Base-by-base conservation (phyloP, 2,113 vertebrate genomes). In the Varanus salvator region DNA sequence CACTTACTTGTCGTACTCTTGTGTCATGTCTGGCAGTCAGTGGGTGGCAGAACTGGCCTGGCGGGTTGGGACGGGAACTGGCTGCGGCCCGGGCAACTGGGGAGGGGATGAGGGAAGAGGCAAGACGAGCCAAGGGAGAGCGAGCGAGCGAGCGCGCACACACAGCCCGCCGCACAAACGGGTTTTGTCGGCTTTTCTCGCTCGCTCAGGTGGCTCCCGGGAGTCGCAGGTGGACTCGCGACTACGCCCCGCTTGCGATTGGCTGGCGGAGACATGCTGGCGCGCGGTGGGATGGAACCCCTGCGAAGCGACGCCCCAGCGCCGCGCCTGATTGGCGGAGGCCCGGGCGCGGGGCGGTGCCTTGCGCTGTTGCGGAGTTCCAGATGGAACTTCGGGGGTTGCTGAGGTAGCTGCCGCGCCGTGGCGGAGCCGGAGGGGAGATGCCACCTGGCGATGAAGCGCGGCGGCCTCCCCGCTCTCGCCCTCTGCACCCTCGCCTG, bases 1-100 rank as follows among this genome's bases (percentile, higher is more conserved):
- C 97, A 97, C 99, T 98, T 98, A 99, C 99, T 98, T 99, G 98
- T 99, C 98, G 98, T 98, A 98, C 95, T 99, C 99, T 97, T 99
- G 98, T 98, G 98, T 98, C 99, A 99, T 99, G 97, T 98, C 96
- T 95, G 90, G 95, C 93, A 86, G 68, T 44, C 94, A 80, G 94
- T 93, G 94, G 95, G 96, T 97, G 98, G 98, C 98, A 97, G 97
- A 98, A 99, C 99, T 98, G 98, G 99, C 99, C 98, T 97, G 97
- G 98, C 98, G 97, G 98, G 99, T 99, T 98, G 96, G 98, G 98
- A 98, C 98, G 98, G 98, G 98, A 97, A 97, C 98, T 97, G 97
- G 97, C 97, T 97, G 98, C 97, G 97, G 97, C 97, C 97, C 98
- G 97, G 91, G 93, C 90, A 44, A 27, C 90, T 90, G 87, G 92